Conservation (phyloP, 2,113 vertebrate genomes). For the Oreochromis tanganicae region DNA sequence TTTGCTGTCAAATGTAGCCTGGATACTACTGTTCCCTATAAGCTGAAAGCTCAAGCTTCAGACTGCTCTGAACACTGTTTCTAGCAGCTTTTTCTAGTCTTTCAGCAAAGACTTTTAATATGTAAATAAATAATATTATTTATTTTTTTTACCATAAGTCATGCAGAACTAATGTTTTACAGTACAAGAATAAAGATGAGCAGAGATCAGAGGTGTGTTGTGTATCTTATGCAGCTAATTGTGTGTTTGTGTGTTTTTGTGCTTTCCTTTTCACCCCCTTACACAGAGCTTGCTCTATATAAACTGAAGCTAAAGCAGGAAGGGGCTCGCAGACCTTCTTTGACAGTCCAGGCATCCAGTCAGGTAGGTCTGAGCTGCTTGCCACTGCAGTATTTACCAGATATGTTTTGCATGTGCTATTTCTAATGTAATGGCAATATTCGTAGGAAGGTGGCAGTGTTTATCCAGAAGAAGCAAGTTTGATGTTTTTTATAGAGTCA, state of each 20-base stretch:
- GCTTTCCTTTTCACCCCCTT: neutral
- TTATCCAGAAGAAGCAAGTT: neutral
- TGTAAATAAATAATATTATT: neutral
- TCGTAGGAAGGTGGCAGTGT: slow-evolving; percentile 47
- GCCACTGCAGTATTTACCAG: neutral
- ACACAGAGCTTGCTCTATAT: slow-evolving; percentile 76
- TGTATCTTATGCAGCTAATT: neutral
- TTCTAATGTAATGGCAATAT: neutral
- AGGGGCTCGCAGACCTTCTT: slow-evolving; percentile 73
- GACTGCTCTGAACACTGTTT: neutral
- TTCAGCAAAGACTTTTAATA: neutral
- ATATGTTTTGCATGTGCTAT: neutral
- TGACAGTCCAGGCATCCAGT: slow-evolving; percentile 41
- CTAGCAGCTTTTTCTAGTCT: neutral
- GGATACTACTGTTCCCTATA: neutral
- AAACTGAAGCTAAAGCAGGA: slow-evolving; percentile 80
- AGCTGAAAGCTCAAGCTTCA: neutral
- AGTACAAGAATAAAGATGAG: neutral
- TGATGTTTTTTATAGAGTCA: neutral
- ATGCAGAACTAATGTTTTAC: neutral
- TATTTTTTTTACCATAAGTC: neutral
- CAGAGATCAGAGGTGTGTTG: neutral
- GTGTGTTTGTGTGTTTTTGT: neutral
- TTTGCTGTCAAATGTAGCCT: neutral
- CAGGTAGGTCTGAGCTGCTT: slow-evolving; percentile 68